Conservation (phyloP, 2,113 vertebrate species). For the Chamaetylas fuelleborni region DNA sequence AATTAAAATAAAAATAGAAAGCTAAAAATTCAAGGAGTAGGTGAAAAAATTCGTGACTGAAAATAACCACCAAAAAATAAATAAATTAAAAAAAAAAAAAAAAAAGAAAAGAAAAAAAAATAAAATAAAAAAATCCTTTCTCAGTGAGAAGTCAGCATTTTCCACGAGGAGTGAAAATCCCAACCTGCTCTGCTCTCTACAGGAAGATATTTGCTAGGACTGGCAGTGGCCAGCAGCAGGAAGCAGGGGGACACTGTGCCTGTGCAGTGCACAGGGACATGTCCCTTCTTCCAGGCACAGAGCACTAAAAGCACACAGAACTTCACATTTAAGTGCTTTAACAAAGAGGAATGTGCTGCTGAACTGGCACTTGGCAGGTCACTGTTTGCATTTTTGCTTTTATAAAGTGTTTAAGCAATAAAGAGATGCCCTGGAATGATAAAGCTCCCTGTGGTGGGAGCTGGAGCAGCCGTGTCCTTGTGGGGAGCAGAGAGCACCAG, state of each 20-base stretch:
- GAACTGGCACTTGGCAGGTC: background rate
- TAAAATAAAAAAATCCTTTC: background rate
- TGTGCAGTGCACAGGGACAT: background rate
- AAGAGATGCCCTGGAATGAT: background rate
- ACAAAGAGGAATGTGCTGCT: background rate
- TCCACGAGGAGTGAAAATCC: background rate
- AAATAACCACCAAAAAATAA: background rate
- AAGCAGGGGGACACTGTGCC: background rate
- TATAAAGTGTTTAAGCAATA: background rate
- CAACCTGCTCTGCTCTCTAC: slow-evolving; percentile 58
- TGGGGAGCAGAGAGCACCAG: background rate
- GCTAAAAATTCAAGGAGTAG: background rate
- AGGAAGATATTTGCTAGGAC: slow-evolving; percentile 40
- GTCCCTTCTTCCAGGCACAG: background rate
- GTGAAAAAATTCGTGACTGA: background rate
- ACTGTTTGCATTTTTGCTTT: background rate
- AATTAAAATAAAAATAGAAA: background rate
- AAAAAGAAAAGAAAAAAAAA: background rate
- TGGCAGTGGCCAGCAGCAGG: background rate
- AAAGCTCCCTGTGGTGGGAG: background rate
- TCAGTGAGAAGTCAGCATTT: background rate
- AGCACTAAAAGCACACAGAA: background rate
- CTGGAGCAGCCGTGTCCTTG: background rate
- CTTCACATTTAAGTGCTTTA: background rate
- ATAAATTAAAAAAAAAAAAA: background rate